Evolutionary conservation across 2,888 invertebrate genomes (phyloP).

Genomic region (Prosapia bicincta): DNA sequence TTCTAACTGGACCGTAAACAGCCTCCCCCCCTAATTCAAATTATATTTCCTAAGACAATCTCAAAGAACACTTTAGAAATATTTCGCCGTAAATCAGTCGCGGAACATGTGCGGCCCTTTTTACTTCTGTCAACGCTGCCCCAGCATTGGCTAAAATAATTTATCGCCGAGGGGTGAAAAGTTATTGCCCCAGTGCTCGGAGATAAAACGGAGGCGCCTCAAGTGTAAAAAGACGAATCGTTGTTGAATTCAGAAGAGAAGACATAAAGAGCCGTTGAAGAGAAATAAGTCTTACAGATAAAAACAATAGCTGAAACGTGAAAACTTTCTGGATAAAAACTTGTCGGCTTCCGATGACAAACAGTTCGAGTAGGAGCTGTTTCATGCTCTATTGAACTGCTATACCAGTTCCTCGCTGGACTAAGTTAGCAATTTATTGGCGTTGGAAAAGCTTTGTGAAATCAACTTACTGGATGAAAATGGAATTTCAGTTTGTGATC

Average conservation of each 20-base stretch:
- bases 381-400: background rate
- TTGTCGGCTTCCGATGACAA: background rate
- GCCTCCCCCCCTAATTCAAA: background rate
- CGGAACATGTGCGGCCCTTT: background rate
- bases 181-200: background rate
- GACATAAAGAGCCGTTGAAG: background rate
- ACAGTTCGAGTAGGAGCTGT: background rate
- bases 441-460: too few relatives aligned
- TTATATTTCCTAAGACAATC: background rate
- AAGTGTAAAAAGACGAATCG: background rate
- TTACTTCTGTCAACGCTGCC: background rate
- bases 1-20: background rate
- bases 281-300: background rate
- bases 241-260: background rate
- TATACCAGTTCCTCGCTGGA: background rate
- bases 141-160: background rate
- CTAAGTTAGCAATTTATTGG: background rate
- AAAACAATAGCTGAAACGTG: background rate
- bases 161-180: background rate
- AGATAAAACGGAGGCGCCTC: background rate
- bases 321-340: background rate
- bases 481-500: too few relatives aligned
- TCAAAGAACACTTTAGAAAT: conserved; percentile 2
- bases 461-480: too few relatives aligned
- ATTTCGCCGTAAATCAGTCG: background rate